Percentiles rank a stretch among this genome's conserved stretches.
These are phyloP conservation scores for Cheirogaleus medius DNA, from an alignment of 2,113 vertebrate species.

Conservation along the genomic window DNA sequence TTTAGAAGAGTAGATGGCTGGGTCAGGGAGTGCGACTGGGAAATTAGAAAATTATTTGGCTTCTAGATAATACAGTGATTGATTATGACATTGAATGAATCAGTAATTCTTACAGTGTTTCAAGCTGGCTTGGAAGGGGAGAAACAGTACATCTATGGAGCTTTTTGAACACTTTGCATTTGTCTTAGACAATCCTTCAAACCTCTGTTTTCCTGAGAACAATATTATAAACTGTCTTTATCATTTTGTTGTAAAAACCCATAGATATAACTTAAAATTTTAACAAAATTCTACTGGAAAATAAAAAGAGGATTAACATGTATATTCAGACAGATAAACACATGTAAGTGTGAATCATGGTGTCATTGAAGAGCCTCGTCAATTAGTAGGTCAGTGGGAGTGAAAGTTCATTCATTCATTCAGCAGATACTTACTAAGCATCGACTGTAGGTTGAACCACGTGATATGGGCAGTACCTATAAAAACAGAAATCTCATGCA, in stretches of 20 bases:
- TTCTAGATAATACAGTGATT: not conserved
- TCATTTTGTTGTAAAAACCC: not conserved
- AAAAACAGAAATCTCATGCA: not conserved
- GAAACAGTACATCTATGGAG: not conserved
- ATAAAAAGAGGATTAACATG: not conserved
- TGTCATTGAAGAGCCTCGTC: not conserved
- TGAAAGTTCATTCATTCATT: not conserved
- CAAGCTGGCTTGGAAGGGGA: not conserved
- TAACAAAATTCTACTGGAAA: not conserved
- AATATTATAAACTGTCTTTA: not conserved
- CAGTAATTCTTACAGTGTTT: not conserved
- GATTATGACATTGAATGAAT: not conserved
- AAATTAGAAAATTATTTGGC: not conserved
- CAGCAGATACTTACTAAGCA: not conserved
- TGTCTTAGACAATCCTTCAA: not conserved
- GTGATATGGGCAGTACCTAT: not conserved
- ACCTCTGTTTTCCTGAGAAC: not conserved
- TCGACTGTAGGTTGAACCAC: not conserved
- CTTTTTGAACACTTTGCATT: not conserved
- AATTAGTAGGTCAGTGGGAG: not conserved
- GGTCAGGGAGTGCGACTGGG: not conserved
- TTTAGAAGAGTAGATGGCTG: not conserved
- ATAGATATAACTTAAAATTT: not conserved
- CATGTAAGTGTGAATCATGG: not conserved
- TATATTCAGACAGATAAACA: not conserved